These are phyloP conservation scores for Mormyrus lacerda DNA, from an alignment of 2,113 vertebrate species.

Conservation along the genomic window DNA sequence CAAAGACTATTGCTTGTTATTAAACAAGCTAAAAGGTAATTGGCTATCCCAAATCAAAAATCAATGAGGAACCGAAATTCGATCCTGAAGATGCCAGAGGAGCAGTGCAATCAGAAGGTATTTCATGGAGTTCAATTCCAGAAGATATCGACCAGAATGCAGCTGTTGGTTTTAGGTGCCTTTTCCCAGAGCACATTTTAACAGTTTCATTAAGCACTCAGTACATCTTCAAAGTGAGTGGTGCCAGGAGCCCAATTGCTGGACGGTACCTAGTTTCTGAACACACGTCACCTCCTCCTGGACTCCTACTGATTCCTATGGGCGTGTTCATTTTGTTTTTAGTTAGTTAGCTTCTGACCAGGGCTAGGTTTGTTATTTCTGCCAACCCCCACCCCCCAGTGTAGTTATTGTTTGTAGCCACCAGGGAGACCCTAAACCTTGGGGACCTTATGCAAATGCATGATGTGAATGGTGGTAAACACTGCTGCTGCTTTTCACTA, in stretches of 20 bases:
- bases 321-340: not conserved
- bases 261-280: not conserved
- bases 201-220: not conserved
- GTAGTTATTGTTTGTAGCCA: not conserved
- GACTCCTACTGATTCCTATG: not conserved
- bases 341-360: not conserved
- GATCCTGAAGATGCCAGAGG: not conserved
- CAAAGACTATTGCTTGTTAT: not conserved
- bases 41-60: not conserved
- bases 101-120: not conserved
- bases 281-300: not conserved
- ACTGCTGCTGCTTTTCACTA: not conserved
- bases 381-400: too few relatives aligned
- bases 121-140: not conserved
- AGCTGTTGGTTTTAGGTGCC: not conserved
- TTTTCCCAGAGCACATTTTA: not conserved
- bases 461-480: not conserved
- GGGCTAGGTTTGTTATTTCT: not conserved
- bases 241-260: not conserved
- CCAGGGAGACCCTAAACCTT: not conserved
- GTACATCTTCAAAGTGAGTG: not conserved
- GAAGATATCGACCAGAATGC: slow-evolving; percentile 1
- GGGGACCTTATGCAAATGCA: not conserved
- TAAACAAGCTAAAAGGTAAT: not conserved
- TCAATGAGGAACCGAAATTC: not conserved